These are phyloP conservation scores for Carassius carassius DNA, from an alignment of 2,113 vertebrate genomes.

Conservation along the genomic window DNA sequence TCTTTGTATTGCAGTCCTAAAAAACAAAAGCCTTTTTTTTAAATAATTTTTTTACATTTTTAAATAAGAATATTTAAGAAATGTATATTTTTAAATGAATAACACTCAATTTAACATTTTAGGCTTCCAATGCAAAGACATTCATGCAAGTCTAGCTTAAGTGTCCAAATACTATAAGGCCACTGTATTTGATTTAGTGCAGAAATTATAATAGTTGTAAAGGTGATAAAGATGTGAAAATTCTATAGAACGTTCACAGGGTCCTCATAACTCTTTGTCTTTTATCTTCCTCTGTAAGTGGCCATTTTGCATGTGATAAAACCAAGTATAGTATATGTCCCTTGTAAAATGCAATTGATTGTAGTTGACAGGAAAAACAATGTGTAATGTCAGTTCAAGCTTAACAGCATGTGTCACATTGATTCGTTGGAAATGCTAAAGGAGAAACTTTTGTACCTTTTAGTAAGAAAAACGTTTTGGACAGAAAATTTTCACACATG, in stretches of 20 bases:
- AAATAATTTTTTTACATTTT: too few species aligned
- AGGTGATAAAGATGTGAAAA: neutral
- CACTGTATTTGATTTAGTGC: neutral
- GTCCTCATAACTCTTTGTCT: neutral
- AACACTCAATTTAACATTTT: neutral
- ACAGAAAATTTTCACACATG: conserved; percentile 60
- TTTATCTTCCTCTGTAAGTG: too few species aligned
- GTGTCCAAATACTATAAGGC: neutral
- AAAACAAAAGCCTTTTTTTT: neutral
- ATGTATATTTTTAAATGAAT: too few species aligned
- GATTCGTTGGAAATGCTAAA: neutral
- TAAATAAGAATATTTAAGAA: too few species aligned
- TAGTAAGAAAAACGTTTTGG: neutral
- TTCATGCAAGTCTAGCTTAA: neutral
- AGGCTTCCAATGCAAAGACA: neutral
- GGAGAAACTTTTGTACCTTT: neutral
- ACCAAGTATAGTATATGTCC: neutral
- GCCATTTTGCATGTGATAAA: neutral
- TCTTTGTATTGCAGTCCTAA: neutral
- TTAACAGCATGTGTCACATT: neutral
- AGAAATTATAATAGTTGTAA: neutral
- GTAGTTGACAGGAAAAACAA: neutral
- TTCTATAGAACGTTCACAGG: neutral
- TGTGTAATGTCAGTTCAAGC: neutral
- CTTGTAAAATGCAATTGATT: neutral